A percentile compares a stretch with the other conserved stretches of the same genome.
phyloP scores from a whole-genome alignment of 2,113 vertebrate genomes.

The Sakesphorus luctuosus region DNA sequence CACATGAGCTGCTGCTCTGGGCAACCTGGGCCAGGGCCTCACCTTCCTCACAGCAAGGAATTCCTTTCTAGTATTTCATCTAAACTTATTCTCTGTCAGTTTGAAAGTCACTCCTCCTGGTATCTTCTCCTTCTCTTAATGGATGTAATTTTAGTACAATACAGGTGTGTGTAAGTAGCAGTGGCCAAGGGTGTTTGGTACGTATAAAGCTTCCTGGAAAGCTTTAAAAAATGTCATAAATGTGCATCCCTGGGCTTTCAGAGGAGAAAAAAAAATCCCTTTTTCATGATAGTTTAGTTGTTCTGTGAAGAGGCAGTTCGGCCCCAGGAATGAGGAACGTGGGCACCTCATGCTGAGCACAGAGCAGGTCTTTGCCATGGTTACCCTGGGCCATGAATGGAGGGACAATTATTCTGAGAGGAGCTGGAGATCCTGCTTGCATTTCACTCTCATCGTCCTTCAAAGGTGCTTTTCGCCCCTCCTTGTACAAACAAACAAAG shows the following conservation, averaged over 20 bases:
- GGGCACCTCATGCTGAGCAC: neutral
- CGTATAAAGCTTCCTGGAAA: neutral
- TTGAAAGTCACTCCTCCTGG: neutral
- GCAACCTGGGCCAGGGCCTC: neutral
- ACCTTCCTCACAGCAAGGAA: neutral
- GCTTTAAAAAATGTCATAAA: neutral
- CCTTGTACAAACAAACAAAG: neutral
- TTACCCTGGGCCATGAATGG: slow-evolving; percentile 20
- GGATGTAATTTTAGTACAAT: neutral
- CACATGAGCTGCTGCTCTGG: accelerated
- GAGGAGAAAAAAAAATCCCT: neutral
- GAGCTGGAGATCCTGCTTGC: neutral
- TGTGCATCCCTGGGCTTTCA: neutral
- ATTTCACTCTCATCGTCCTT: neutral
- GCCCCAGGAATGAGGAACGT: neutral
- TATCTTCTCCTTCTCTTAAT: neutral
- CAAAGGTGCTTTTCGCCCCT: neutral
- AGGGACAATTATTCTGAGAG: slow-evolving; percentile 17
- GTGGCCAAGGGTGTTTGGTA: neutral
- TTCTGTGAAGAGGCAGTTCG: slow-evolving; percentile 11
- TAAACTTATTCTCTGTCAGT: neutral
- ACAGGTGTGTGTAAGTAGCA: accelerated
- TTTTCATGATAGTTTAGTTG: slow-evolving; percentile 42
- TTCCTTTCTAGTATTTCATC: neutral
- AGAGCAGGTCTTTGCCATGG: slow-evolving; percentile 44